Evolutionary conservation across 2,113 vertebrate species (phyloP).

Genomic region (Vidua macroura): DNA sequence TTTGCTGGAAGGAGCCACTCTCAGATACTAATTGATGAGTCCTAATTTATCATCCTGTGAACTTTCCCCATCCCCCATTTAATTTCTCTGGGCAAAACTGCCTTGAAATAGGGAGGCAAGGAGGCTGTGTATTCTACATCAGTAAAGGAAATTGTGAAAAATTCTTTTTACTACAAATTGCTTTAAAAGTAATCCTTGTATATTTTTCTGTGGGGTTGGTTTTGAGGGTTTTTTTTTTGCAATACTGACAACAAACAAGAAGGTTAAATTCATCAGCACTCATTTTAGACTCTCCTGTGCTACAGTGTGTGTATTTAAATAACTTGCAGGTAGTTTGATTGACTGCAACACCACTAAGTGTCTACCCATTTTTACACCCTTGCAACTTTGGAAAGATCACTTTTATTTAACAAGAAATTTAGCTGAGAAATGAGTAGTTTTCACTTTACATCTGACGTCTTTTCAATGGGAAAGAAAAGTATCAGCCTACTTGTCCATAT

Average conservation of each 20-base stretch:
- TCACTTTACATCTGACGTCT: not conserved
- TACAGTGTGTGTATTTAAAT: not conserved
- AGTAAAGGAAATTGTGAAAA: not conserved
- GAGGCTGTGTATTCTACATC: not conserved
- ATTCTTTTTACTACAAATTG: not conserved
- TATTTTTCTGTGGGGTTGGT: not conserved
- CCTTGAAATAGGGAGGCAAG: not conserved
- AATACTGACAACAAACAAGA: not conserved
- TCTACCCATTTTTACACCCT: not conserved
- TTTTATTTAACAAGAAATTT: not conserved
- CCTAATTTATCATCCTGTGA: not conserved
- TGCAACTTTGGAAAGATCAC: not conserved
- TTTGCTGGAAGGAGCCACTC: not conserved
- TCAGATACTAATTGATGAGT: constrained; percentile 2
- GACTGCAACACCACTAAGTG: not conserved
- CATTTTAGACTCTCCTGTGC: not conserved
- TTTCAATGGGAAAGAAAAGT: not conserved
- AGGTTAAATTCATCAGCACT: not conserved
- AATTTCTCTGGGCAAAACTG: not conserved
- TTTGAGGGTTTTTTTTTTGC: not conserved
- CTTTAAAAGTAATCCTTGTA: not conserved
- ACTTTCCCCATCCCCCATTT: not conserved
- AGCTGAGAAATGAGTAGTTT: not conserved
- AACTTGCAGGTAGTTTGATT: not conserved
- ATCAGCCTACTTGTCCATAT: not conserved